Percentiles rank a stretch among this genome's conserved stretches.
phyloP scores from a whole-genome alignment of 2,888 invertebrate species.

The Gortyna flavago region DNA sequence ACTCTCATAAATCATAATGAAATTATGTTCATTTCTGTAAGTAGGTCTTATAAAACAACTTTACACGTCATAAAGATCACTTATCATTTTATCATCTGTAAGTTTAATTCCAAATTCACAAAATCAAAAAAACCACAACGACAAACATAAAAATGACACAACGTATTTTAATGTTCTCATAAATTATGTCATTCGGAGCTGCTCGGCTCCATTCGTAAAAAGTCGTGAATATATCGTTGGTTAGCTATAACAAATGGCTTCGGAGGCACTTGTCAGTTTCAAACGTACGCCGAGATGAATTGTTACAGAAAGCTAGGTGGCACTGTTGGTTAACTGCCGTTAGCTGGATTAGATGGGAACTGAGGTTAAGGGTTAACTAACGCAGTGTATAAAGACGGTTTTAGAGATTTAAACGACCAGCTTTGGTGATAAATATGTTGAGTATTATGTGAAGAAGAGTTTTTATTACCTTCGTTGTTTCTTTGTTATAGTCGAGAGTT shows the following conservation, averaged over 20 bases:
- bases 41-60: background rate
- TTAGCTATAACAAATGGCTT: slow-evolving; percentile 73
- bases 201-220: slow-evolving; percentile 67
- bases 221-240: slow-evolving; percentile 72
- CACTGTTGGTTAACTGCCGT: slow-evolving; percentile 58
- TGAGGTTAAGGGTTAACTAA: slow-evolving; percentile 1
- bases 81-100: background rate
- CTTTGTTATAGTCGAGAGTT: background rate
- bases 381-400: background rate
- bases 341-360: slow-evolving; percentile 17
- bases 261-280: slow-evolving; percentile 74
- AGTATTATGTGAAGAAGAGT: background rate
- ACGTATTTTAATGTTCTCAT: slow-evolving; percentile 52
- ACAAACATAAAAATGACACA: slow-evolving; percentile 51
- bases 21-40: background rate
- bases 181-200: slow-evolving; percentile 65
- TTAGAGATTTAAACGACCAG: too few species aligned
- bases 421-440: background rate
- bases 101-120: background rate
- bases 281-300: slow-evolving; percentile 76
- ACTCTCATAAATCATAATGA: background rate
- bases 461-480: background rate
- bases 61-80: background rate
- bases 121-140: slow-evolving; percentile 15
- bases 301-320: slow-evolving; percentile 64